Evolutionary conservation across 2,113 vertebrate genomes (phyloP), one percentile per base, ranked within the genome.

Genomic region (Bubalus kerabau): DNA sequence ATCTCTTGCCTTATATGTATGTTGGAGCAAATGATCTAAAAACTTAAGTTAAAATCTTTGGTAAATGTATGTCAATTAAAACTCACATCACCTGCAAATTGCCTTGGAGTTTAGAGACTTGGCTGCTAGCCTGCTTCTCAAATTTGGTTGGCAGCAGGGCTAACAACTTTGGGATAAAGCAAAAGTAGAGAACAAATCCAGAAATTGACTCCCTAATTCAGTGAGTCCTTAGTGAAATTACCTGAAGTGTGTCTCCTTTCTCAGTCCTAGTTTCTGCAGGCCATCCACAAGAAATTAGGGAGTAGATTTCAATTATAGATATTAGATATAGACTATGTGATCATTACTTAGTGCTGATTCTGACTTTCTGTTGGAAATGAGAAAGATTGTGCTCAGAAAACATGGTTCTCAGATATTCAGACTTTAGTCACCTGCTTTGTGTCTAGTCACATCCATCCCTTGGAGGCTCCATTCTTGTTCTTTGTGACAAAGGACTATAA

Each of bases 141-240:
- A 74, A 46, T 74, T 30, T 62, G 3, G 62, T 46, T 11, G 30
- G 24, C 2, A 36, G 4, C n/a, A 32, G 15, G 19, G 1, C 14
- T 7, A 16, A 36, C 6, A 16, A 23, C 21, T 59, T 16, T 24
- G 54, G 7, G 2, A 24, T 67, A 16, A n/a, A 6, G 1, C 1
- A 4, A 95, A 43, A 15, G 9, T 46, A 36, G 16, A 32, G 2
- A 54, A 91, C 10, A 76, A 87, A 87, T 10, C 4, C 32, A 32
- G 43, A 0, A 12, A 23, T 1, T 28, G 3, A 50, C 16, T 54
- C 2, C 12, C 3, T 23, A 21, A 14, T 74, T 64, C 71, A 48
- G 13, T 15, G 15, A 80, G 24, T 82, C 17, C 14, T 81, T 74
- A 32, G 19, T 81, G 46, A 90, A 81, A 81, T 2, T 24, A 81